phyloP scores from a whole-genome alignment of 2,797 vertebrate genomes.

The Acipenser transmontanus region DNA sequence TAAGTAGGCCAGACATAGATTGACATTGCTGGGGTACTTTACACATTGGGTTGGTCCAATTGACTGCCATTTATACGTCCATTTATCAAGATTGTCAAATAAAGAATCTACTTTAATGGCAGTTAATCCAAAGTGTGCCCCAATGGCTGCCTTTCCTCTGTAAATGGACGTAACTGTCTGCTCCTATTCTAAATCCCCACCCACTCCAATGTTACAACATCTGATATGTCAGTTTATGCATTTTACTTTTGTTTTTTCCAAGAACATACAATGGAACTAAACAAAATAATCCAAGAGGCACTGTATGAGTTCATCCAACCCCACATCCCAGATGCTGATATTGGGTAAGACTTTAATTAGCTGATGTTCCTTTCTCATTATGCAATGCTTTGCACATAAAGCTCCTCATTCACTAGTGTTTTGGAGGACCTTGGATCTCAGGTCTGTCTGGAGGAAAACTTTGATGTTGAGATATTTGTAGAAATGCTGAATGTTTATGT shows the following conservation, averaged over 20 bases:
- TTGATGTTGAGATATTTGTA: constrained; percentile 86
- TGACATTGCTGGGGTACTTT: too few relatives aligned
- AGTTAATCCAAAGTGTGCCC: too few relatives aligned
- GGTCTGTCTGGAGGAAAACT: constrained; percentile 82
- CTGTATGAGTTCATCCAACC: constrained; percentile 74
- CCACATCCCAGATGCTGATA: constrained; percentile 78
- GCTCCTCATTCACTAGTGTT: constrained; percentile 60
- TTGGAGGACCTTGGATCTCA: constrained; percentile 87
- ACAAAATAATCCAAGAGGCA: constrained; percentile 79
- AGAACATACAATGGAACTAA: constrained; percentile 70
- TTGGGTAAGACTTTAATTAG: constrained; percentile 65
- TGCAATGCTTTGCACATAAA: background rate
- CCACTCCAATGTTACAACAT: background rate
- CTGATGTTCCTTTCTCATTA: background rate
- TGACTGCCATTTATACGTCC: too few relatives aligned
- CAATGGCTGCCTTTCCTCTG: too few relatives aligned
- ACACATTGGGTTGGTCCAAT: too few relatives aligned
- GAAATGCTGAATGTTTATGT: constrained; percentile 96
- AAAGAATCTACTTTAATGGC: too few relatives aligned
- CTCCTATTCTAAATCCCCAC: constrained; percentile 10
- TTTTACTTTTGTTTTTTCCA: too few relatives aligned
- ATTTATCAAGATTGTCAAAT: too few relatives aligned
- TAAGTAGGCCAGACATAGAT: too few relatives aligned
- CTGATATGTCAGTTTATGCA: background rate
- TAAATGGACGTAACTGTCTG: too few relatives aligned